phyloP scores from a whole-genome alignment of 1,140 invertebrate species.

The Eufriesea mexicana region DNA sequence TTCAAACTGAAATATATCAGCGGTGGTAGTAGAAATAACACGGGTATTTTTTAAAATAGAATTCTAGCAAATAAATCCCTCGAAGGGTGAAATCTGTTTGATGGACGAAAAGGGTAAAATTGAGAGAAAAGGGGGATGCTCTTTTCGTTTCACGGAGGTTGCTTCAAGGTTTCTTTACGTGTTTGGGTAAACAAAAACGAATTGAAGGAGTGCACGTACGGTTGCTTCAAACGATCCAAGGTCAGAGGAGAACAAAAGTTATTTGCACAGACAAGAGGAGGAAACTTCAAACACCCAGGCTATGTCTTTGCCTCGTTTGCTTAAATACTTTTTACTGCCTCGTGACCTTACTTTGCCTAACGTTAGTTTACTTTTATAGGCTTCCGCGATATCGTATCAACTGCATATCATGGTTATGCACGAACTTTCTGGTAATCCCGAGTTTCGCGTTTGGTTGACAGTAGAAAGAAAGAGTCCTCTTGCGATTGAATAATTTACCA shows the following conservation, averaged over 20 bases:
- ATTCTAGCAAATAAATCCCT: too few relatives aligned
- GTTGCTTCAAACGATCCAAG: not conserved
- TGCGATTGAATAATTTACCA: conserved; percentile 30
- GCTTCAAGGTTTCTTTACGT: not conserved
- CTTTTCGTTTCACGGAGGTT: not conserved
- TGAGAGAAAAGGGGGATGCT: too few relatives aligned
- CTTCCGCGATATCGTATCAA: not conserved
- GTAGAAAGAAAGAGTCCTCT: not conserved
- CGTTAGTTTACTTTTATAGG: not conserved
- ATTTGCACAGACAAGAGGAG: not conserved
- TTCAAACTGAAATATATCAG: too few relatives aligned
- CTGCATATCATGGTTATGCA: not conserved
- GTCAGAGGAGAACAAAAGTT: not conserved
- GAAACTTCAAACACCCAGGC: not conserved
- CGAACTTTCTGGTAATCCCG: not conserved
- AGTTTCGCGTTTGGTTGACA: not conserved
- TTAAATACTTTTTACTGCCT: not conserved
- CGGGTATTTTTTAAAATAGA: too few relatives aligned
- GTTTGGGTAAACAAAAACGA: not conserved
- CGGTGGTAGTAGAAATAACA: too few relatives aligned
- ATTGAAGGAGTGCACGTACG: not conserved
- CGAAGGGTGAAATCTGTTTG: not conserved
- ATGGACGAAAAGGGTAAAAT: too few relatives aligned
- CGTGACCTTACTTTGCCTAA: not conserved
- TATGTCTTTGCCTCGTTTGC: not conserved